Conservation (phyloP, 2,113 vertebrate genomes). For the Nannospalax galili region DNA sequence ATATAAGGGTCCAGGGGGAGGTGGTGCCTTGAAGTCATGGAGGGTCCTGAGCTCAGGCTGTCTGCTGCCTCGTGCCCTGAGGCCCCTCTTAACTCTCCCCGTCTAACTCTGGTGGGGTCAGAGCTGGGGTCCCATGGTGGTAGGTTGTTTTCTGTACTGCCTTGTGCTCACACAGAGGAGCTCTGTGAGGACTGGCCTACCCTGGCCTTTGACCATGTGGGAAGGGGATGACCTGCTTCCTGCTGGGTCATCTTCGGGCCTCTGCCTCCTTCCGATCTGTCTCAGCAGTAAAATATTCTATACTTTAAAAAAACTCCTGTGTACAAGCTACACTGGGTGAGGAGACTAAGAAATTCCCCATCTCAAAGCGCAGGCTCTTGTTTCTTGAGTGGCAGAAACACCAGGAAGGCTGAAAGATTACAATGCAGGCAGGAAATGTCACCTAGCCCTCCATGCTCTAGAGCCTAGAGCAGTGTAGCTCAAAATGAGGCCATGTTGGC, state of each 20-base stretch:
- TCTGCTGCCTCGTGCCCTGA: neutral
- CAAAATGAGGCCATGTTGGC: neutral
- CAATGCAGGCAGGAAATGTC: neutral
- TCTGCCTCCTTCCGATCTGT: neutral
- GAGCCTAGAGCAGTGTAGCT: neutral
- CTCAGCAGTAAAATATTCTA: neutral
- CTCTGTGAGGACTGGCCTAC: neutral
- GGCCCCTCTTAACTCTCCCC: neutral
- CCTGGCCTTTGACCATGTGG: neutral
- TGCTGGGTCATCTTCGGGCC: neutral
- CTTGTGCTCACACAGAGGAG: neutral
- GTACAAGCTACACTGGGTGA: neutral
- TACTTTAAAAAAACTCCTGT: neutral
- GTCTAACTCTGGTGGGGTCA: neutral
- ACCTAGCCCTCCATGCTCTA: neutral
- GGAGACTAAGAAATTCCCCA: neutral
- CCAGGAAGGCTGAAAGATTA: neutral
- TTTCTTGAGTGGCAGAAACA: neutral
- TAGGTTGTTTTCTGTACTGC: neutral
- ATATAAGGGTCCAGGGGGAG: too few relatives aligned
- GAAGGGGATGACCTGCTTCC: neutral
- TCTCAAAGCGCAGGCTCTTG: neutral
- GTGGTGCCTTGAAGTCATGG: fast-evolving
- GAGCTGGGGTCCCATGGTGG: neutral
- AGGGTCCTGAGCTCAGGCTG: neutral